Evolutionary conservation across 2,797 vertebrate species (phyloP), one percentile per base, ranked within the genome.

Genomic region (Phrynocephalus forsythii): DNA sequence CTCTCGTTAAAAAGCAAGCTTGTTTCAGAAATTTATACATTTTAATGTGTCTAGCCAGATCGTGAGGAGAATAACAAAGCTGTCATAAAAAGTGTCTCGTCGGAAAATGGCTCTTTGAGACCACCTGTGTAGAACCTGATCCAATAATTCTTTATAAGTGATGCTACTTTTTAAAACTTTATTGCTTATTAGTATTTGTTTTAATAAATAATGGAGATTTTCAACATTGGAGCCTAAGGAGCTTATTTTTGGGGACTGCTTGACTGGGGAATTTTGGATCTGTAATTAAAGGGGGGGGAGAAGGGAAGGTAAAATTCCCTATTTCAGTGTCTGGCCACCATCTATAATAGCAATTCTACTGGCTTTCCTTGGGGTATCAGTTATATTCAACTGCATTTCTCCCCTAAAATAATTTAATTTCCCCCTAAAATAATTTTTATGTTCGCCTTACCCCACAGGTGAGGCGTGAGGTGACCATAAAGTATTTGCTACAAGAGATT

Each of bases 1-100:
- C 91, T 91, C 91, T 87, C 93, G 94, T 94, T 91, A 93, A 95
- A 95, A 93, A 85, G 78, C 88, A 90, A 91, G 84, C 93, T 95
- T 92, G 90, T 94, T 95, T 80, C 86, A 91, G 90, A 95, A 93
- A 82, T 91, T 88, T 95, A 92, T 95, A 93, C 91, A 94, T 95
- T 95, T 94, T 92, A 95, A 94, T 94, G 90, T 75, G 73, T 82
- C 63, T 81, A 30, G 22, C 18, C 85, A n/a, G 18, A 85, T 83
- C 88, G 71, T 83, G 71, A 89, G 84, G 71, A 92, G 87, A 90
- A 88, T 18, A 87, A 56, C 50, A 90, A n/a, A 76, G 87, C 60
- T 63, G 60, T 79, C 81, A 81, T 11, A 66, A 48, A 48, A 18
- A 79, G 0, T 6, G 67, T 83, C 48, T 60, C 75, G 15, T 4